Evolutionary conservation across 2,113 vertebrate genomes (phyloP).

Genomic region (Peromyscus maniculatus): DNA sequence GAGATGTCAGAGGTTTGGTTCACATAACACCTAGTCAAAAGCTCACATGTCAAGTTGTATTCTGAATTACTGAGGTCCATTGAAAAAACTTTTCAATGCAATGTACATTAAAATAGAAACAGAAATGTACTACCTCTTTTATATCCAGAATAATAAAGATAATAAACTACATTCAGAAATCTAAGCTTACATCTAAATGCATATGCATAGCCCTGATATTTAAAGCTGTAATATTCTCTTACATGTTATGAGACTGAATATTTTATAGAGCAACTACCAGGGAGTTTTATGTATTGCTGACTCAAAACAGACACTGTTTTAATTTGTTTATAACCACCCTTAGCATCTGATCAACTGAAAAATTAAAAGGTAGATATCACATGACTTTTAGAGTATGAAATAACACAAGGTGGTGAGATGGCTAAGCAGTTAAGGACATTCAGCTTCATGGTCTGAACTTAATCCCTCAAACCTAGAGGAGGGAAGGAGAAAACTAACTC

Average conservation of each 20-base stretch:
- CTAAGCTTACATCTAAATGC: constrained; percentile 28
- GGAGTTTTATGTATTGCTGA: constrained; percentile 47
- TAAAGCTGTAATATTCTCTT: background rate
- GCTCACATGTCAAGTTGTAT: constrained; percentile 50
- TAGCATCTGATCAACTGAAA: background rate
- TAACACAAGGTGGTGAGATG: background rate
- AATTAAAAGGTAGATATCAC: background rate
- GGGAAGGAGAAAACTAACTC: background rate
- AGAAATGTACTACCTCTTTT: background rate
- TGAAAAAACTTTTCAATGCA: constrained; percentile 71
- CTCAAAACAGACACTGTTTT: constrained; percentile 50
- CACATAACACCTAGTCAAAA: constrained; percentile 68
- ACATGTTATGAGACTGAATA: background rate
- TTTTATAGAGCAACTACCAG: constrained; percentile 8
- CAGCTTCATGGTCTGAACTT: background rate
- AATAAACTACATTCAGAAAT: constrained; percentile 27
- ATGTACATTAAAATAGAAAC: constrained; percentile 31
- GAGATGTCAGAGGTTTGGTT: constrained; percentile 65
- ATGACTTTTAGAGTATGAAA: background rate
- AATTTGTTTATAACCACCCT: constrained; percentile 52
- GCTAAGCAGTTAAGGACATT: background rate
- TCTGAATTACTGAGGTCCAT: constrained; percentile 41
- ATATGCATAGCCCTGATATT: constrained; percentile 6
- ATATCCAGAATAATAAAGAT: constrained; percentile 58
- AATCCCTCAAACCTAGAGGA: background rate